Percentiles rank a stretch among this genome's conserved stretches.
phyloP scores from a whole-genome alignment of 1,140 invertebrate species.

The Venturia canescens region DNA sequence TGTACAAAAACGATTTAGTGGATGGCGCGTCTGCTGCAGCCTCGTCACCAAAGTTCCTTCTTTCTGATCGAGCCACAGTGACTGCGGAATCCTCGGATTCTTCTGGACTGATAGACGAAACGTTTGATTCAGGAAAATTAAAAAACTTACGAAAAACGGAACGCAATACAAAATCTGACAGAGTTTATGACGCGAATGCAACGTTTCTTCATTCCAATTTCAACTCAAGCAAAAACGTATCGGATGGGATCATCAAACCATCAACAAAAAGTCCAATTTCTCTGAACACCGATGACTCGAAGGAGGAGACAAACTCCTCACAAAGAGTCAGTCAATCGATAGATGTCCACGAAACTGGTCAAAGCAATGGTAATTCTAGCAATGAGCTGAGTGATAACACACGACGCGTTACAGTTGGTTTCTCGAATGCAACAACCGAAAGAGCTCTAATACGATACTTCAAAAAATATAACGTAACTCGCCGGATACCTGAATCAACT shows the following conservation, averaged over 20 bases:
- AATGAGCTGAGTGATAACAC: background rate
- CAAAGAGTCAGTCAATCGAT: background rate
- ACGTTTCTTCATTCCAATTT: too few relatives aligned
- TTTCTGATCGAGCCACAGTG: background rate
- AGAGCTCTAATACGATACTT: slow-evolving; percentile 27
- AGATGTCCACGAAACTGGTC: background rate
- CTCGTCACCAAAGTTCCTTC: background rate
- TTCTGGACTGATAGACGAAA: background rate
- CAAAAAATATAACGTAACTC: slow-evolving; percentile 25
- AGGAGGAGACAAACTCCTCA: background rate
- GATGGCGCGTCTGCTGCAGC: background rate
- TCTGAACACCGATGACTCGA: too few relatives aligned
- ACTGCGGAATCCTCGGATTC: background rate
- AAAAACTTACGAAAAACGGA: background rate
- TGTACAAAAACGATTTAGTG: background rate
- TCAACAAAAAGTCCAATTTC: too few relatives aligned
- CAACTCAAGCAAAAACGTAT: too few relatives aligned
- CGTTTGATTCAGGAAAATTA: background rate
- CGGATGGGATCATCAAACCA: too few relatives aligned
- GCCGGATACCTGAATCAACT: slow-evolving; percentile 13
- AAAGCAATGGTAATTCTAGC: background rate
- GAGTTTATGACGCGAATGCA: too few relatives aligned
- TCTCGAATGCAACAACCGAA: slow-evolving; percentile 18
- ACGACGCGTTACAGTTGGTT: background rate
- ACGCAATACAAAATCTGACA: background rate